Evolutionary conservation across 2,113 vertebrate genomes (phyloP), one percentile per base, ranked within the genome.

Genomic region (Plotosus lineatus): DNA sequence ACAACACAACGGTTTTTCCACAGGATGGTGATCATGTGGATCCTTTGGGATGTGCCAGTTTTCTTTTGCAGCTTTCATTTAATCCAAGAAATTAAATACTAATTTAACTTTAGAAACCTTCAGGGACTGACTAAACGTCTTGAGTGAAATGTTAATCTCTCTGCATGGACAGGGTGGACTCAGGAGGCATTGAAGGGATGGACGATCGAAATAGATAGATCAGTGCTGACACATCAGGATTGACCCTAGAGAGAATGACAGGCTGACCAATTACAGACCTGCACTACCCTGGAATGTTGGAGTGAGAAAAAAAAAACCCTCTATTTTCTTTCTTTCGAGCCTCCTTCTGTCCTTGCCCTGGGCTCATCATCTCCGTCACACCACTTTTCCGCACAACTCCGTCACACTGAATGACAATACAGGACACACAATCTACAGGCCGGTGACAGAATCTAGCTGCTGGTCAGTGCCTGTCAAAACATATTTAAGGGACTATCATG

Each of bases 211-310:
- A 84, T 75, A 63, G 75, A 82, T 77, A 75, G 77, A 82, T 86
- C 82, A 80, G 42, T 68, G 42, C 78, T 80, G 85, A 84, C 73
- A 82, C 80, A 82, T 9, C 23, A n/a, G 65, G 77, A 83, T 61
- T 84, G 63, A 83, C 79, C 85, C 58, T 33, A 73, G 44, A 84
- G 77, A 65, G 74, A 76, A 75, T 56, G 79, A 65, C 31, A n/a
- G 77, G 66, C 65, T 14, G 44, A 56, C 40, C 50, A 63, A 80
- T 86, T 77, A 84, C 79, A 77, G 31, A 68, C 66, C 69, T 69
- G 61, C 56, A 77, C 36, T 66, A 55, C 75, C 60, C 11, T 71
- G 51, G 71, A 77, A 82, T 51, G 15, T 46, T 65, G 26, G 61
- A 80, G 26, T 42, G 36, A 71, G 77, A 85, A 82, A 76, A 73